These are phyloP conservation scores for Ochlodes sylvanus DNA, from an alignment of 2,888 invertebrate species.

Conservation along the genomic window DNA sequence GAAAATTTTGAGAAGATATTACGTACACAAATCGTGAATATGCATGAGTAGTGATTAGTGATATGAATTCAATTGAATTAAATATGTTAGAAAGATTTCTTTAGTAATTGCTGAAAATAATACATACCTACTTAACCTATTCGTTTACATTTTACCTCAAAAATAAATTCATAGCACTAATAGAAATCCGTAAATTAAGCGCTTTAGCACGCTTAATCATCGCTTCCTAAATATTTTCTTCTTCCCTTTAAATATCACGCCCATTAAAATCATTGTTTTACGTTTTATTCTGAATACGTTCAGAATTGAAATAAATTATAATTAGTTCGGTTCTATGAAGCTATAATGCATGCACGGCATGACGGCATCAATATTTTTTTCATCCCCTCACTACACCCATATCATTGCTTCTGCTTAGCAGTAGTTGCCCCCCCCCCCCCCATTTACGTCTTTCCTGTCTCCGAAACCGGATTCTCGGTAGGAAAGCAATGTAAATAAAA, in stretches of 20 bases:
- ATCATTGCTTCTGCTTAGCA: slow-evolving; percentile 65
- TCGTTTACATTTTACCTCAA: not conserved
- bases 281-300: not conserved
- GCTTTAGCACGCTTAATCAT: slow-evolving; percentile 71
- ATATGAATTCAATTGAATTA: not conserved
- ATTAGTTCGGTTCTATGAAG: not conserved
- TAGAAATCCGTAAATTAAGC: slow-evolving; percentile 2
- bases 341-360: slow-evolving; percentile 13
- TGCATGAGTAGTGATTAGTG: not conserved
- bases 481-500: slow-evolving; percentile 67
- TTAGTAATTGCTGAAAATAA: too few species aligned
- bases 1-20: not conserved
- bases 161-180: slow-evolving; percentile 22
- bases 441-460: slow-evolving; percentile 80
- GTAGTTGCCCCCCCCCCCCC: slow-evolving; percentile 69
- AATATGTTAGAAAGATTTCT: too few species aligned
- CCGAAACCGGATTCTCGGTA: slow-evolving; percentile 80
- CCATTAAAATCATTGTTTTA: not conserved
- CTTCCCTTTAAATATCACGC: not conserved
- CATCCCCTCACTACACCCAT: slow-evolving; percentile 43
- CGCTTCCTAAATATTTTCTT: slow-evolving; percentile 47
- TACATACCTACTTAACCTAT: not conserved
- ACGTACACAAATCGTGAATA: not conserved
- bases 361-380: not conserved
- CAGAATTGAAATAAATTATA: too few species aligned